These are phyloP conservation scores for Ferdinandea cuprea DNA, from an alignment of 2,888 invertebrate genomes.

Conservation along the genomic window DNA sequence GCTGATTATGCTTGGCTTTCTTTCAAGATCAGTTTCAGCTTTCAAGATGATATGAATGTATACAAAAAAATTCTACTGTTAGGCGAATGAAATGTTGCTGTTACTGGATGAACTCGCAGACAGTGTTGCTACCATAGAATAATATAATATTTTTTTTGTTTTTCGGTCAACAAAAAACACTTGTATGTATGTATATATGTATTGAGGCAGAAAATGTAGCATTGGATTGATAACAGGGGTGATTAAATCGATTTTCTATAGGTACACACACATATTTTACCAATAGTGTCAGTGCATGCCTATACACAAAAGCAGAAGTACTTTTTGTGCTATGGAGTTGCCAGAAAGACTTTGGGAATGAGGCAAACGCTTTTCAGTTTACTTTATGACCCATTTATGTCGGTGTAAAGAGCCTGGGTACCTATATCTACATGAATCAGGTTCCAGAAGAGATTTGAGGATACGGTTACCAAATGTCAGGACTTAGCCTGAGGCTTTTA, in stretches of 20 bases:
- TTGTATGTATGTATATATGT: not conserved
- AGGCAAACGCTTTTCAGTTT: too few relatives aligned
- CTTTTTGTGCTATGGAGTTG: too few relatives aligned
- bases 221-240: conserved; percentile 16
- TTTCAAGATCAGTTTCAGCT: not conserved
- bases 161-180: not conserved
- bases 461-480: too few relatives aligned
- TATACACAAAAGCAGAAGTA: too few relatives aligned
- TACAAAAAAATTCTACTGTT: too few relatives aligned
- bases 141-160: not conserved
- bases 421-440: too few relatives aligned
- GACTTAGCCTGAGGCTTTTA: too few relatives aligned
- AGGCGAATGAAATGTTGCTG: not conserved
- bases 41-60: not conserved
- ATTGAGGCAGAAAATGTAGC: not conserved
- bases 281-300: not conserved
- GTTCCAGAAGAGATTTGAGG: too few relatives aligned
- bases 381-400: too few relatives aligned
- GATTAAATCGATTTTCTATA: not conserved
- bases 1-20: not conserved
- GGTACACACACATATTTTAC: not conserved
- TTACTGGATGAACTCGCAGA: not conserved
- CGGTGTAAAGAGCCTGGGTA: too few relatives aligned
- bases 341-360: too few relatives aligned
- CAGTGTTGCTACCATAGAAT: not conserved